phyloP scores from a whole-genome alignment of 2,888 invertebrate species.

The Eumerus sabulonum region DNA sequence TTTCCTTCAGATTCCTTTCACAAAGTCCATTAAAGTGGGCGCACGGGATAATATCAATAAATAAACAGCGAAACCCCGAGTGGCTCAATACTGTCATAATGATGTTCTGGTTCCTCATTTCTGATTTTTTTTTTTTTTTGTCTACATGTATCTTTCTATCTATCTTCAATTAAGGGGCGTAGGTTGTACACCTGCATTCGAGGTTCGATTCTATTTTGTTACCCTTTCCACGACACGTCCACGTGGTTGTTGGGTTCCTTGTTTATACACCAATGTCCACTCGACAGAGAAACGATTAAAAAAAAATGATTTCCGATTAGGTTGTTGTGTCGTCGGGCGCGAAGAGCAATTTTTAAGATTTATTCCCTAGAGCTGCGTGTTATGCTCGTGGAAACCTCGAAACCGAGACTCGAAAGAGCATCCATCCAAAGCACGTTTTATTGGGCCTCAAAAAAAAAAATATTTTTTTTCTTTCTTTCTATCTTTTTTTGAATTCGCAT shows the following conservation, averaged over 20 bases:
- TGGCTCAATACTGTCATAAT: not conserved
- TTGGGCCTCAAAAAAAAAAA: constrained; percentile 3
- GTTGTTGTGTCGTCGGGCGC: too few relatives aligned
- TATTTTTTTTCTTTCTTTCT: not conserved
- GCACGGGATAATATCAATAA: constrained; percentile 42
- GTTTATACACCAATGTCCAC: not conserved
- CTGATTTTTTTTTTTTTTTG: not conserved
- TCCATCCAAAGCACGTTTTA: constrained; percentile 2
- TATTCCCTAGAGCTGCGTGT: not conserved
- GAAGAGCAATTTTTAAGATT: not conserved
- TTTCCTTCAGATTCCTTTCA: constrained; percentile 1
- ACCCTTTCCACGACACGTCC: not conserved
- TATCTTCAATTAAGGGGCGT: constrained; percentile 46
- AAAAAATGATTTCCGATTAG: not conserved
- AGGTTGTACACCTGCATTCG: not conserved
- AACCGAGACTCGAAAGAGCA: not conserved
- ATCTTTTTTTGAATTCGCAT: constrained; percentile 6
- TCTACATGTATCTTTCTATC: constrained; percentile 20
- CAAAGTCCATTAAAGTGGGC: constrained; percentile 48
- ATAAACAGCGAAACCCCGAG: constrained; percentile 31
- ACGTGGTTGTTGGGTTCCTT: not conserved
- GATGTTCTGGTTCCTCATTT: too few relatives aligned
- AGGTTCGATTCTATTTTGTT: not conserved
- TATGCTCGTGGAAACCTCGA: not conserved
- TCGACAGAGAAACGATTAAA: not conserved